Conservation (phyloP, 2,888 invertebrate genomes). For the Apamea crenata region DNA sequence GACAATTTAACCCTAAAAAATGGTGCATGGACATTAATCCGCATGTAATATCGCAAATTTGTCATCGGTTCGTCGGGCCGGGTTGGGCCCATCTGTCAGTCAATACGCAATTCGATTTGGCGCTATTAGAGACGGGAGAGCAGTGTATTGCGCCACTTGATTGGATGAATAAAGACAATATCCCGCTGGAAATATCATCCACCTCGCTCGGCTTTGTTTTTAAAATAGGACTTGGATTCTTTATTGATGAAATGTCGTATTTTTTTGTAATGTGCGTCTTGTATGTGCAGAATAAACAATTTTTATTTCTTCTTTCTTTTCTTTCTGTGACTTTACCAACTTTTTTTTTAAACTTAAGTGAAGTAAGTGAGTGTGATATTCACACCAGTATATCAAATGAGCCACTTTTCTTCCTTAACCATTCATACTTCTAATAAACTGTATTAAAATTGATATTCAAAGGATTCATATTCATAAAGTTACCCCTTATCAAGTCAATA, state of each 20-base stretch:
- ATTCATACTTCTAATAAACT: slow-evolving; percentile 21
- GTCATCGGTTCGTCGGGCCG: slow-evolving; percentile 85
- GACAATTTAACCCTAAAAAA: slow-evolving; percentile 91
- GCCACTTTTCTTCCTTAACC: neutral
- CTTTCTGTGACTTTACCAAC: neutral
- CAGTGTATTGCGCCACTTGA: slow-evolving; percentile 73
- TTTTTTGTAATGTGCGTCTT: neutral
- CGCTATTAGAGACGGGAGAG: slow-evolving; percentile 81
- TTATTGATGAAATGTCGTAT: neutral
- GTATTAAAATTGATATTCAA: slow-evolving; percentile 47
- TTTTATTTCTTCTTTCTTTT: neutral
- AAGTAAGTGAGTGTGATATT: too few relatives aligned
- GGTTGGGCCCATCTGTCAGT: slow-evolving; percentile 85
- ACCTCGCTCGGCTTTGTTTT: slow-evolving; percentile 27
- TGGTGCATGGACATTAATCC: slow-evolving; percentile 89
- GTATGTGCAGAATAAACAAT: neutral
- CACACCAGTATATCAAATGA: neutral
- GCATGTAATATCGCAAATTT: slow-evolving; percentile 90
- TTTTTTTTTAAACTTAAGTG: too few relatives aligned
- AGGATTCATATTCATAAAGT: slow-evolving; percentile 66
- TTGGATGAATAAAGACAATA: slow-evolving; percentile 77
- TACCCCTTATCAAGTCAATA: slow-evolving; percentile 77
- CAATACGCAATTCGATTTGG: slow-evolving; percentile 85
- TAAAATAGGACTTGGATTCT: neutral
- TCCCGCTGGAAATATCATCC: slow-evolving; percentile 39